phyloP scores from a whole-genome alignment of 1,140 invertebrate genomes.

The Drosophila albomicans region DNA sequence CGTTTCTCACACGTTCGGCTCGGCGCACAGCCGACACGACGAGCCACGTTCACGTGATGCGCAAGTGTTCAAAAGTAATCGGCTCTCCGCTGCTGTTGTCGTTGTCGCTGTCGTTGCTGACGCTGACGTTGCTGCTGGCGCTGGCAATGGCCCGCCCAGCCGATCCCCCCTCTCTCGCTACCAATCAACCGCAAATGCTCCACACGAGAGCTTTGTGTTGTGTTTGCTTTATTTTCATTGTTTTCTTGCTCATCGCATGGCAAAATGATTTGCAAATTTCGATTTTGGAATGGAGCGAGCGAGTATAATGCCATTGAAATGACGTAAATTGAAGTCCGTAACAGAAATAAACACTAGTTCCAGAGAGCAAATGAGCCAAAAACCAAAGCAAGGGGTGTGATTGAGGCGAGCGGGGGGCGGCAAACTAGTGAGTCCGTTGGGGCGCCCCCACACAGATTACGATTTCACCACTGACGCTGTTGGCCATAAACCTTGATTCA shows the following conservation, averaged over 20 bases:
- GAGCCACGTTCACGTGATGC: slow-evolving; percentile 75
- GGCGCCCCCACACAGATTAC: slow-evolving; percentile 26
- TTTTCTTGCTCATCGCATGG: slow-evolving; percentile 15
- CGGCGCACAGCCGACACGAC: slow-evolving; percentile 63
- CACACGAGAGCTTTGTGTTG: slow-evolving; percentile 40
- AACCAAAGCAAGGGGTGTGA: neutral
- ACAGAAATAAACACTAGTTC: slow-evolving; percentile 15
- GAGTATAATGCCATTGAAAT: slow-evolving; percentile 40
- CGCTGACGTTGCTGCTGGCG: neutral
- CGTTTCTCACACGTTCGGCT: slow-evolving; percentile 77
- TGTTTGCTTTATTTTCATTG: slow-evolving; percentile 10
- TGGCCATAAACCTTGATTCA: slow-evolving; percentile 66
- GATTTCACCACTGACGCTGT: slow-evolving; percentile 66
- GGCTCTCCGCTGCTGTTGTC: slow-evolving; percentile 35
- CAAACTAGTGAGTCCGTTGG: neutral
- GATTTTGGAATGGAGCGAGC: slow-evolving; percentile 37
- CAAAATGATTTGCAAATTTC: slow-evolving; percentile 73
- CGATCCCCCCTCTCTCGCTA: neutral
- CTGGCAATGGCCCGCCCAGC: slow-evolving; percentile 3
- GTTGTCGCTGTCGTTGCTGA: neutral
- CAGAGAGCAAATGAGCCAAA: slow-evolving; percentile 1
- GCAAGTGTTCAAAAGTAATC: slow-evolving; percentile 65
- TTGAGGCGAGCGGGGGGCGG: neutral
- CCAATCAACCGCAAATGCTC: neutral
- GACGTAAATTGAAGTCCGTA: slow-evolving; percentile 54